These are phyloP conservation scores for Pteropus alecto DNA, from an alignment of 2,113 vertebrate genomes.

Conservation along the genomic window DNA sequence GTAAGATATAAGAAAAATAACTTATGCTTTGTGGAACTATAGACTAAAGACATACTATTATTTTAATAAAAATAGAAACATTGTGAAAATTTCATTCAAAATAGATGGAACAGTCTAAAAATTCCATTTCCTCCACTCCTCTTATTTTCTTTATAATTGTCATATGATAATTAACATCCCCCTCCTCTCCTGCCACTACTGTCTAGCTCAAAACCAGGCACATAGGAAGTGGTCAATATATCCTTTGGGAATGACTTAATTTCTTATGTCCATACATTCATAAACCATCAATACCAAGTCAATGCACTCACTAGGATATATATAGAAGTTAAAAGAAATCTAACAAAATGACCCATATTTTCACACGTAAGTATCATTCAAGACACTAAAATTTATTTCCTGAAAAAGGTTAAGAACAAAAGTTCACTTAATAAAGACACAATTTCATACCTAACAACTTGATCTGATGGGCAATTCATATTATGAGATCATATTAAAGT, in stretches of 20 bases:
- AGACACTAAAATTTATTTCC: constrained; percentile 26
- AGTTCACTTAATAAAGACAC: constrained; percentile 17
- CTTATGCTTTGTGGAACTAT: background rate
- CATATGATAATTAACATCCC: background rate
- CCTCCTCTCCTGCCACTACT: background rate
- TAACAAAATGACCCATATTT: background rate
- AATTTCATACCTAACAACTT: background rate
- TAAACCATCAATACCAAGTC: background rate
- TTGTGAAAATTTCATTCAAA: background rate
- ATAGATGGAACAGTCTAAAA: background rate
- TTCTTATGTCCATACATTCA: background rate
- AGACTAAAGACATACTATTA: background rate
- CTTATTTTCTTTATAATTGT: constrained; percentile 30
- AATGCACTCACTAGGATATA: background rate
- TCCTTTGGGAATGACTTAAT: background rate
- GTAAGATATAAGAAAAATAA: background rate
- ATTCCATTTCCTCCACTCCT: background rate
- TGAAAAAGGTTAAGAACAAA: constrained; percentile 3
- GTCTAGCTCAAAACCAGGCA: background rate
- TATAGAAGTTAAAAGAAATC: constrained; percentile 2
- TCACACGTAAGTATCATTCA: constrained; percentile 27
- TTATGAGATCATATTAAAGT: constrained; percentile 4
- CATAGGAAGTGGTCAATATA: background rate
- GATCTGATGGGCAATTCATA: background rate
- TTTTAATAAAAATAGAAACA: constrained; percentile 43